These are phyloP conservation scores for Formicarius rufipectus DNA, from an alignment of 2,113 vertebrate genomes.

Conservation along the genomic window DNA sequence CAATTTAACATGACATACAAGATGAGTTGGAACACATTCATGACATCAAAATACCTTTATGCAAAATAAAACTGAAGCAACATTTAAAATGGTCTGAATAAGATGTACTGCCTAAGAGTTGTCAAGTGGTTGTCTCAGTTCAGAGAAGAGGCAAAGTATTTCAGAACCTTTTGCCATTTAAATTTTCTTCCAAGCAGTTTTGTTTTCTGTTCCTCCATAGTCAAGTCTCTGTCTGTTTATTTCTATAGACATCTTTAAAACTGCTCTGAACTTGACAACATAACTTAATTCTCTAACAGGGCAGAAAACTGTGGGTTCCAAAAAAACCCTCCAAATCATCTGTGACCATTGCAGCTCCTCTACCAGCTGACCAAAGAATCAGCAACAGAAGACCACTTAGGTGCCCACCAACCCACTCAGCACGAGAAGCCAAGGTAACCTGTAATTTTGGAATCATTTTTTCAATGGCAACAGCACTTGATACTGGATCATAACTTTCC, in stretches of 20 bases:
- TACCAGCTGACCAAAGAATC: background rate
- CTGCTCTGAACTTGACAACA: background rate
- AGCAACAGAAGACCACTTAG: background rate
- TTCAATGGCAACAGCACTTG: background rate
- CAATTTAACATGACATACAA: background rate
- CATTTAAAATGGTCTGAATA: background rate
- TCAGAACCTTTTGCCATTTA: background rate
- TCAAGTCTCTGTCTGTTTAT: background rate
- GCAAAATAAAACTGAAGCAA: background rate
- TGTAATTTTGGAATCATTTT: background rate
- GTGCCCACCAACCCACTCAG: background rate
- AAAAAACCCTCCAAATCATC: background rate
- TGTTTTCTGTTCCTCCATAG: background rate
- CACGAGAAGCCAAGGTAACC: rapidly evolving
- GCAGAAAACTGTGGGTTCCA: background rate
- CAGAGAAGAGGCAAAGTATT: background rate
- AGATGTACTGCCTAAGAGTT: background rate
- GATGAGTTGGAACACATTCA: background rate
- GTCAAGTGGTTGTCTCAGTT: background rate
- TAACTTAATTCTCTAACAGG: background rate
- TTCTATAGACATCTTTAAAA: background rate
- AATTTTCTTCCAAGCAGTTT: background rate
- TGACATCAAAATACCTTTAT: background rate
- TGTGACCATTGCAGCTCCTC: background rate
- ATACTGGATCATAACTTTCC: background rate